Base-by-base conservation (phyloP, 2,888 invertebrate genomes). In the Portevinia maculata region DNA sequence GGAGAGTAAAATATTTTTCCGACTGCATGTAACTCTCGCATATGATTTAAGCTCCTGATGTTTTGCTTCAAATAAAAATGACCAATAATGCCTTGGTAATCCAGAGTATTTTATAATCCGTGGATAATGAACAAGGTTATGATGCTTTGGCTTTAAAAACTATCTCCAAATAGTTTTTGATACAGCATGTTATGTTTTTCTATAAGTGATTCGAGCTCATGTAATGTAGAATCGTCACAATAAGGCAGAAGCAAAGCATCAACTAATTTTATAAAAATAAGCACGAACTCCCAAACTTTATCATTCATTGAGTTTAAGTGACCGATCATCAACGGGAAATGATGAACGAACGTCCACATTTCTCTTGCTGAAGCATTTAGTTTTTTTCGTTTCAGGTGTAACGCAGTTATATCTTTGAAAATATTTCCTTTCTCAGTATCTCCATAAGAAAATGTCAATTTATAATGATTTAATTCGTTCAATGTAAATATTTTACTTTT, bases 331-430 rank as follows among this genome's bases (percentile, higher is more conserved):
- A 84, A 37, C 8, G 83, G 57, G 21, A 84, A 83, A 53, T 70
- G 41, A 30, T 84, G 84, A 39, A 65, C 9, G 24, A 84, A 78
- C 9, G 84, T 83, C 84, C 81, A 84, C 60, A 71, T 83, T 83
- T 83, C 84, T 64, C 57, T 81, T 30, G 76, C 81, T 28, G 84
- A 84, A 30, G 62, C 57, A 55, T 67, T 71, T 8, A 84, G 37
- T 59, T 44, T 73, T 52, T 48, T 75, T 52, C 44, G 62, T 37
- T 74, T 75, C 28, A 75, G 34, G 41, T 70, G 53, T 28, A 13
- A 9, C 6, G 8, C 6, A 41, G 62, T 39, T 67, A 74, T 67
- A 19, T 60, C 50, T 13, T 62, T 67, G 28, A 21, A 75, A 9
- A 75, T 69, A 69, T 84, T 78, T 57, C 70, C 70, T 19, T 79